phyloP scores from a whole-genome alignment of 2,888 invertebrate genomes.

The Megamerina dolium region DNA sequence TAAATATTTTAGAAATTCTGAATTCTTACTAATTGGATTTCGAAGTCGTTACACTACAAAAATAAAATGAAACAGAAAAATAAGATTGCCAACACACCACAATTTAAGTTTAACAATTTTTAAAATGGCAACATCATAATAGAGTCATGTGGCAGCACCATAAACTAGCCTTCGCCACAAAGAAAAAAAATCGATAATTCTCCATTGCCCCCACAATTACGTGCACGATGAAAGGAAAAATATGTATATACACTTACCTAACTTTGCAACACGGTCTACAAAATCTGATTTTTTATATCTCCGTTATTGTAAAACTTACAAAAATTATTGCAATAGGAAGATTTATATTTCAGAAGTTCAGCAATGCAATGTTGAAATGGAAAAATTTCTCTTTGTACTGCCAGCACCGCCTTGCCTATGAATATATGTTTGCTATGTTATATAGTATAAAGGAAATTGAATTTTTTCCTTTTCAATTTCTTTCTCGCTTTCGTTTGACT shows the following conservation, averaged over 20 bases:
- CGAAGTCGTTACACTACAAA: constrained; percentile 2
- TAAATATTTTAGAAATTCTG: background rate
- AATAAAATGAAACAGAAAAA: constrained; percentile 1
- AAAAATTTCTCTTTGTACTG: constrained; percentile 10
- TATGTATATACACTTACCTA: constrained; percentile 7
- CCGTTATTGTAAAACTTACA: no score
- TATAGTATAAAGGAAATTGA: constrained; percentile 15
- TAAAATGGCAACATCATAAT: no score
- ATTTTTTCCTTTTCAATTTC: constrained; percentile 17
- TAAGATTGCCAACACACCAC: no score
- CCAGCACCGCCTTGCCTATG: constrained; percentile 20
- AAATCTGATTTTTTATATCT: no score
- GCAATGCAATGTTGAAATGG: background rate
- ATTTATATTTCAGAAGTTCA: background rate
- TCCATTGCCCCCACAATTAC: background rate
- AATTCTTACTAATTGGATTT: background rate
- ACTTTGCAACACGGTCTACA: constrained; percentile 4
- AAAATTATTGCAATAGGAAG: constrained; percentile 4
- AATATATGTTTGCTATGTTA: constrained; percentile 4
- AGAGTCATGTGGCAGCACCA: background rate
- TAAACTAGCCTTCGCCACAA: background rate
- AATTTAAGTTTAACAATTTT: no score
- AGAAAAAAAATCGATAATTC: constrained; percentile 1
- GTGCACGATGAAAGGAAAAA: constrained; percentile 4
- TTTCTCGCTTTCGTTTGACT: constrained; percentile 19